Evolutionary conservation across 1,140 invertebrate genomes (phyloP), one percentile per base, ranked within the genome.

Genomic region (Augochlora pura): DNA sequence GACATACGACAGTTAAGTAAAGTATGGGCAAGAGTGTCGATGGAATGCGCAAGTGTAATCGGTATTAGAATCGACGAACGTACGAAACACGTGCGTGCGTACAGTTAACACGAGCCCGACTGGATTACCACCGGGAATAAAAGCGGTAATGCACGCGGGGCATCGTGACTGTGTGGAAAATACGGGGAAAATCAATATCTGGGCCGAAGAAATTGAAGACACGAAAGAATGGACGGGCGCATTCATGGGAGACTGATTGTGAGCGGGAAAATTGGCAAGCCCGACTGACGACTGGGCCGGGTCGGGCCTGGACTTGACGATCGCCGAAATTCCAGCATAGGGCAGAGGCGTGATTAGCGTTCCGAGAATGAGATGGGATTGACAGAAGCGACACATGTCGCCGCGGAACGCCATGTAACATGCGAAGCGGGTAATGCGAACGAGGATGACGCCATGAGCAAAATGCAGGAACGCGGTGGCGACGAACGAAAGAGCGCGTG

Each of bases 121-220:
- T 7, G 7, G 23, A 72, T 72, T 54, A 68, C 23, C 12, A 52
- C 18, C 8, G 14, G 14, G 14, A 25, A 39, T 46, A 78, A 23
- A 3, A 39, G 46, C 38, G 49, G 69, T 5, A 72, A 42, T 72
- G 25, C 38, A 64, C 25, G 38, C 21, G 38, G 27, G 38, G 23
- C 52, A 79, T 79, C 9, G 16, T 39, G 71, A 7, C 65, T 54
- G 42, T 25, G 52, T n/a, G 49, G 72, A 80, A 81, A 81, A 66
- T 63, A 65, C 57, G 38, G 49, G 25, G 23, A 81, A 71, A 81
- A 85, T 87, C 81, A 83, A 86, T 86, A 86, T 76, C 12, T n/a
- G 46, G 12, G 12, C 60, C n/a, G 57, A 70, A 69, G 66, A 68
- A 65, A 78, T 70, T 25, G 14, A n/a, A 38, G 62, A n/a, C 39